Evolutionary conservation across 1,140 invertebrate species (phyloP), one percentile per base, ranked within the genome.

Genomic region (Diorhabda elongata): DNA sequence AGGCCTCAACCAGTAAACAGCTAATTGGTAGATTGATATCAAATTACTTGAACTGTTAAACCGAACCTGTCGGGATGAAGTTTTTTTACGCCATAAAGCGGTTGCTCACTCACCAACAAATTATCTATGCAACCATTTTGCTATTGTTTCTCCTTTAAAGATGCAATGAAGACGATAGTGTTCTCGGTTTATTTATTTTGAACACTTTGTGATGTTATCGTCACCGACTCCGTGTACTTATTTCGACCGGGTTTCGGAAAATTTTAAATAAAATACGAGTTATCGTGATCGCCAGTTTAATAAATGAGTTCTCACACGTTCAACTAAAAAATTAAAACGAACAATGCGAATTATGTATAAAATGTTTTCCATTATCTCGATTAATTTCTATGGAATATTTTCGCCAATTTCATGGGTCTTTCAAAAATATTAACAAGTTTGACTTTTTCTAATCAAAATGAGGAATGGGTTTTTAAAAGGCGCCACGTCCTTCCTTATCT

Each of bases 21-120:
- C 75, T 76, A 76, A 76, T 76, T 76, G 75, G 75, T 73, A 75
- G 75, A 76, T 76, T 73, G 75, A 75, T 76, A 76, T 76, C 75
- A 61, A 58, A 69, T 63, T 74, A 74, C 75, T 72, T 76, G 75
- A 76, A 76, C 75, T 76, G 73, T 73, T 26, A 26, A 26, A 26
- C 26, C 26, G 26, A 76, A 76, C 73, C 75, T 75, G 73, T 58
- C 47, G 6, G 68, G 68, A 74, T 74, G 73, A 73, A 71, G 71
- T 74, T 72, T 72, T 71, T 69, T 56, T 61, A 64, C 61, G 67
- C 69, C 69, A 67, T 69, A 72, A 69, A 68, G 64, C 68, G 71
- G 69, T 61, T 60, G 45, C 9, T 61, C 57, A 56, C 42, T 68
- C 47, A 61, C 57, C n/a, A 6, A 52, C 47, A 52, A 26, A 58